Base-by-base conservation (phyloP, 2,888 invertebrate species). In the Macrosiphum euphorbiae region DNA sequence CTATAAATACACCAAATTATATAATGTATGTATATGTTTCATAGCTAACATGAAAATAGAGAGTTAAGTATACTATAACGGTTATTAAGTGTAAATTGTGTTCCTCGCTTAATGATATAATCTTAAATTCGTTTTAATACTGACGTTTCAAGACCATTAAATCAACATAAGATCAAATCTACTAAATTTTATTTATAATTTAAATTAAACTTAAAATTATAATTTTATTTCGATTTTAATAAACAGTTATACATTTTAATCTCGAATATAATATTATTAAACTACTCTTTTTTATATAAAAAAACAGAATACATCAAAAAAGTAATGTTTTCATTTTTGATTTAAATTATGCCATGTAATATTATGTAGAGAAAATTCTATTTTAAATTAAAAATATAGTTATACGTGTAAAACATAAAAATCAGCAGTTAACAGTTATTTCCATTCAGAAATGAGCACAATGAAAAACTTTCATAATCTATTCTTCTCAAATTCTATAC, bases 381-480 rank as follows among this genome's bases (percentile, higher is more conserved):
- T 78, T 67, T 67, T 16, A n/a, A 13, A 67, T n/a, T 78, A 1
- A 20, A 78, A 78, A 78, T 35, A 20, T 16, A 61, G 20, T 78
- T 67, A 16, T n/a, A 16, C 0, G 67, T 35, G 35, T 35, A 35
- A n/a, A 78, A 10, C 28, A 52, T 52, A 16, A 16, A 67, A 3
- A 28, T 28, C 16, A 35, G 4, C 44, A 85, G n/a, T 41, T 91
- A 85, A 91, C 91, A n/a, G 58, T 91, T 91, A 89, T 86, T 86
- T 61, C 47, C 4, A 24, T 44, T 55, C 16, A 47, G 26, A 58
- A 86, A 90, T 26, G 44, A 58, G 58, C 26, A 91, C 58, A 44
- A 52, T n/a, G 58, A n/a, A 85, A 84, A 85, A 91, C 58, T 58
- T 86, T 91, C 85, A 58, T 91, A n/a, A n/a, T 78, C 20, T 20